phyloP scores from a whole-genome alignment of 2,113 vertebrate species.

The Chamaetylas fuelleborni region DNA sequence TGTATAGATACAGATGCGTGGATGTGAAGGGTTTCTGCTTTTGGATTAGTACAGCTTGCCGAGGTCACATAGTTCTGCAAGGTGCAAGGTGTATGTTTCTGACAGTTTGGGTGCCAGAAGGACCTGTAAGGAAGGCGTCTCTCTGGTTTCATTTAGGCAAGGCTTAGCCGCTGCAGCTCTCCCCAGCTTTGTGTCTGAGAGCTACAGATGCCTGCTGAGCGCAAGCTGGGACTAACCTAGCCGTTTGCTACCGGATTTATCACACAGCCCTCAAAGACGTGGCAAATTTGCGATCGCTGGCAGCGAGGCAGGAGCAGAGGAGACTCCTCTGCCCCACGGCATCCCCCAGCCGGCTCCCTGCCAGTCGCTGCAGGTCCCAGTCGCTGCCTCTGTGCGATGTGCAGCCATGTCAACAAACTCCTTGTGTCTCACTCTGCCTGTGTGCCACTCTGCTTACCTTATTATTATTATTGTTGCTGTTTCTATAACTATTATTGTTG shows the following conservation, averaged over 20 bases:
- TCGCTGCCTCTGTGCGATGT: background rate
- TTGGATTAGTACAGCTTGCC: background rate
- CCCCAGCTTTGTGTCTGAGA: constrained; percentile 58
- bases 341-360: background rate
- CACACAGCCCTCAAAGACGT: constrained; percentile 10
- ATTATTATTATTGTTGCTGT: background rate
- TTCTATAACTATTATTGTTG: background rate
- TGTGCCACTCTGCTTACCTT: background rate
- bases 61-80: background rate
- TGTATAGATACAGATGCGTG: accelerated
- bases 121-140: background rate
- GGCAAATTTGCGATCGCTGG: constrained; percentile 31
- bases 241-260: constrained; percentile 1
- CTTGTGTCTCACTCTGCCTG: background rate
- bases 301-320: constrained; percentile 19
- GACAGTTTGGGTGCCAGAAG: background rate
- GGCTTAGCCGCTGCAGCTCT: background rate
- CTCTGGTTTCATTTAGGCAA: background rate
- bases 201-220: constrained; percentile 7
- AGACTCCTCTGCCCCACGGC: background rate
- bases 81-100: background rate
- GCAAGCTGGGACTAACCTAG: background rate
- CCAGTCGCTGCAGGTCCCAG: background rate
- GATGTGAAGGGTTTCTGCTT: background rate
- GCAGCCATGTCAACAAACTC: constrained; percentile 26